Evolutionary conservation across 2,113 vertebrate genomes (phyloP), one percentile per base, ranked within the genome.

Genomic region (Melanerpes formicivorus): DNA sequence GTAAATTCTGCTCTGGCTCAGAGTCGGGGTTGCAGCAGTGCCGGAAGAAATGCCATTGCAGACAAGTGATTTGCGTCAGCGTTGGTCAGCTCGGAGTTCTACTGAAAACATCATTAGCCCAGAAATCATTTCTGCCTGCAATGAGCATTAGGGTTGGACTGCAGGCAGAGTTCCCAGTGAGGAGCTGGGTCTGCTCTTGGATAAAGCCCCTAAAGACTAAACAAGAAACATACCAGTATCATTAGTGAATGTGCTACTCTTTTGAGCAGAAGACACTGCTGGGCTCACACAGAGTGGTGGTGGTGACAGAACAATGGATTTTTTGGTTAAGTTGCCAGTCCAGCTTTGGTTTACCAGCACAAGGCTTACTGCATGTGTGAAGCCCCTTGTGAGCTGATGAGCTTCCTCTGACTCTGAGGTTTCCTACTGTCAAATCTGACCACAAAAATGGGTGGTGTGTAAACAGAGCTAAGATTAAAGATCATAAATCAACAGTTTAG

Each of bases 1-100:
- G 21, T 75, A 94, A 90, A 84, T 84, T 91, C 70, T 90, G 32
- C 66, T 93, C 62, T 94, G 66, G 21, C 72, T 77, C 50, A 62
- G 42, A 73, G 54, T 72, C 70, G 62, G 50, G 32, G 32, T 71
- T 81, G 65, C 67, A 66, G 64, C 30, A 67, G 42, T 27, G 50
- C 58, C 0, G 0, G 64, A 58, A 84, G 40, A 83, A 93, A 80
- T 11, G 13, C 40, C 58, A 17, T 30, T 62, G 50, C 54, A 86
- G 72, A 69, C 56, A 34, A 87, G 44, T 59, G 44, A 72, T 85
- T 92, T 85, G 29, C 63, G 19, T 84, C 93, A 90, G 48, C 19
- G 4, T 6, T 83, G 76, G 87, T 54, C 79, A 91, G 0, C 32
- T 55, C 4, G 0, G n/a, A 58, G 34, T 88, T 90, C 66, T 52